Evolutionary conservation across 2,888 invertebrate species (phyloP).

Genomic region (Ichneumon xanthorius): DNA sequence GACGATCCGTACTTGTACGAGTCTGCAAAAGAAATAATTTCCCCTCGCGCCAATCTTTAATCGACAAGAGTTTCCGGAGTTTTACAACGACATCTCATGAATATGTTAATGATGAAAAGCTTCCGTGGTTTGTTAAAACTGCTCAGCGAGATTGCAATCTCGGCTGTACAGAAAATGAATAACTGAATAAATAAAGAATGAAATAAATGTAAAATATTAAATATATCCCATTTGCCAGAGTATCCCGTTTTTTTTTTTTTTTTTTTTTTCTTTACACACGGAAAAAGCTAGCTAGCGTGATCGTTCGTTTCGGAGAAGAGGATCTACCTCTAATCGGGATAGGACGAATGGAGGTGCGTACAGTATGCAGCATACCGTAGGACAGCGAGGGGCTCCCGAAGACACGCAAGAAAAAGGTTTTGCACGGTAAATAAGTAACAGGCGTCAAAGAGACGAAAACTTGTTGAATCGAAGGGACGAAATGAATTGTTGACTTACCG

Average conservation of each 20-base stretch:
- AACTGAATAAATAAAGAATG: not conserved
- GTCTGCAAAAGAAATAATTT: not conserved
- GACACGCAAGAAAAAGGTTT: slow-evolving; percentile 54
- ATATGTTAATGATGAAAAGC: slow-evolving; percentile 57
- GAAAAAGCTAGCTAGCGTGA: not conserved
- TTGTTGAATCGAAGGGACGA: slow-evolving; percentile 55
- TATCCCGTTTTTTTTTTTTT: not conserved
- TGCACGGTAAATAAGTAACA: slow-evolving; percentile 56
- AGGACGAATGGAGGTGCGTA: not conserved
- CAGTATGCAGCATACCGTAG: not conserved
- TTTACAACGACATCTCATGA: slow-evolving; percentile 45
- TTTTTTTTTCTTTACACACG: not conserved
- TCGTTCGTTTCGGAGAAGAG: not conserved
- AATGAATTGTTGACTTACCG: not conserved
- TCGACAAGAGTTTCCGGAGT: slow-evolving; percentile 34
- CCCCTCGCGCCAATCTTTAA: slow-evolving; percentile 32
- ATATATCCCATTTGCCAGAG: not conserved
- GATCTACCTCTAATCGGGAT: not conserved
- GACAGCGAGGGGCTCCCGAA: not conserved
- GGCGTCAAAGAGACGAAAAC: slow-evolving; percentile 43
- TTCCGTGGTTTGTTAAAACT: slow-evolving; percentile 38
- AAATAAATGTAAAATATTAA: not conserved
- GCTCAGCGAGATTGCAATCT: slow-evolving; percentile 48
- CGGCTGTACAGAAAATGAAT: not conserved
- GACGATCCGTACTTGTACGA: not conserved